Base-by-base conservation (phyloP, 2,888 invertebrate species). In the Vannuccia rotundouncinata region DNA sequence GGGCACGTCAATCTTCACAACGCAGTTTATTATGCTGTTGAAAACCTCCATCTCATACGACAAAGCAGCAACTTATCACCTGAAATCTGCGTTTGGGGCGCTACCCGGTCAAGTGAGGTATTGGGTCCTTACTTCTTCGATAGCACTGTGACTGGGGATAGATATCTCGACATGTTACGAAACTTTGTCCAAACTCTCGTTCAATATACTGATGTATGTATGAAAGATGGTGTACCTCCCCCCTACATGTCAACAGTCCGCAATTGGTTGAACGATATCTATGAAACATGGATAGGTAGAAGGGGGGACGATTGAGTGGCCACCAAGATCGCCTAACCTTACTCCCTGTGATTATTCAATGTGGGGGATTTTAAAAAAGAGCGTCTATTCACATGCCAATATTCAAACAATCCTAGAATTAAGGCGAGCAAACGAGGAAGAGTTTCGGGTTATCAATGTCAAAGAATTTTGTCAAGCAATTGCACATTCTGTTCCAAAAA, bases 51-150 rank as follows among this genome's bases (percentile, higher is more conserved):
- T n/a, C n/a, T n/a, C n/a, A n/a, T n/a, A n/a, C n/a, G n/a, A n/a
- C n/a, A n/a, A n/a, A n/a, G n/a, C n/a, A n/a, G n/a, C n/a, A n/a
- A n/a, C n/a, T n/a, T n/a, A n/a, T n/a, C n/a, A n/a, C n/a, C n/a
- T n/a, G n/a, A n/a, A n/a, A n/a, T n/a, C n/a, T n/a, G n/a, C n/a
- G n/a, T n/a, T n/a, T n/a, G n/a, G n/a, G n/a, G n/a, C n/a, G n/a
- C n/a, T n/a, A n/a, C n/a, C n/a, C n/a, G n/a, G n/a, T n/a, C n/a
- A n/a, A n/a, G n/a, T n/a, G n/a, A 79, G 59, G 28, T 79, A 22
- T 28, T 79, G 31, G 31, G 74, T 22, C 77, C 79, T 79, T 79
- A 77, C 30, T 79, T 79, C 77, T 79, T 79, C 31, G 74, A 78
- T 79, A 25, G 28, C n/a, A 28, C 25, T 22, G 79, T 79, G 17